A percentile compares a stretch with the other conserved stretches of the same genome.
Evolutionary conservation across 2,888 invertebrate genomes (phyloP).

Genomic region (Ernsta delagoae): DNA sequence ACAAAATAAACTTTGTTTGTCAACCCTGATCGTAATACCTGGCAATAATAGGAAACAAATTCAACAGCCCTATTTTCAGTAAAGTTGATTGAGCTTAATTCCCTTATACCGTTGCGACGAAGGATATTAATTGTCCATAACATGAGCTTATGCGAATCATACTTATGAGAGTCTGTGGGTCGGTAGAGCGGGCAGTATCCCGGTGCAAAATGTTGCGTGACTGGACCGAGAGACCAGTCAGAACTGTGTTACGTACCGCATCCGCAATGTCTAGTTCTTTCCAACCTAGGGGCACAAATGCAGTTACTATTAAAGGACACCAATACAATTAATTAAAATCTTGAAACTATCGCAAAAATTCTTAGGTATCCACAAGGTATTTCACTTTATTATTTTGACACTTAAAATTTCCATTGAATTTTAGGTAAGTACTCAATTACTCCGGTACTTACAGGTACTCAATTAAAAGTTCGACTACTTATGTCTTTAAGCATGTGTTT

Average conservation of each 20-base stretch:
- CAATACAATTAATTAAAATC: no score
- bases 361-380: no score
- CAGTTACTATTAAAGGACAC: no score
- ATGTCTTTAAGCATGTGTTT: no score
- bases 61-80: no score
- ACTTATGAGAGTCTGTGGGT: background rate
- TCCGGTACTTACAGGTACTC: no score
- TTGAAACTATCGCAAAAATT: background rate
- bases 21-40: no score
- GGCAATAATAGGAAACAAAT: no score
- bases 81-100: background rate
- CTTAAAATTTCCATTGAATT: no score
- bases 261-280: background rate
- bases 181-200: constrained; percentile 11
- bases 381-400: no score
- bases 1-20: background rate
- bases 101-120: background rate
- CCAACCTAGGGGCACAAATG: background rate
- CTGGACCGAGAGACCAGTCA: constrained; percentile 11
- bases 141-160: constrained; percentile 2
- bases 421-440: no score
- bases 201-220: constrained; percentile 27
- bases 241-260: constrained; percentile 15
- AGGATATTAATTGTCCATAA: background rate
- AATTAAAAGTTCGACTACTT: no score